Evolutionary conservation across 2,888 invertebrate genomes (phyloP).

Genomic region (Drosophila flavopinicola): DNA sequence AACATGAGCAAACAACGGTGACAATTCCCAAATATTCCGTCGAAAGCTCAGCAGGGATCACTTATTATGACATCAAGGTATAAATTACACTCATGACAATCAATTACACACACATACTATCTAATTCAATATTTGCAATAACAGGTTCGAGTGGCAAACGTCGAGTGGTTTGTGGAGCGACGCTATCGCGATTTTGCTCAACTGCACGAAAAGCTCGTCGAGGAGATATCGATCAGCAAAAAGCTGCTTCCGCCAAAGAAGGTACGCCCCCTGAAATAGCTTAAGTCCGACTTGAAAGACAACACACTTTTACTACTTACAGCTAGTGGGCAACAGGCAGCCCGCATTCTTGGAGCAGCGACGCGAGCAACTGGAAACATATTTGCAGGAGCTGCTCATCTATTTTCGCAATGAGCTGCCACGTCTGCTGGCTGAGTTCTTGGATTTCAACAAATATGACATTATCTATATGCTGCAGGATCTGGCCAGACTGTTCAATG

Average conservation of each 20-base stretch:
- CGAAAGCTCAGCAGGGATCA: slow-evolving; percentile 87
- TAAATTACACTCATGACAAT: slow-evolving; percentile 6
- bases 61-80: slow-evolving; percentile 89
- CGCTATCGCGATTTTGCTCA: slow-evolving; percentile 96
- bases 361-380: slow-evolving; percentile 91
- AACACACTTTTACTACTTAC: background rate
- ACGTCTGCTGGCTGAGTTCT: slow-evolving; percentile 91
- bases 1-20: slow-evolving; percentile 88
- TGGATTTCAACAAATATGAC: slow-evolving; percentile 95
- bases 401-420: slow-evolving; percentile 92
- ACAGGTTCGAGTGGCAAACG: slow-evolving; percentile 86
- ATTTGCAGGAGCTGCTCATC: slow-evolving; percentile 90
- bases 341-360: slow-evolving; percentile 94
- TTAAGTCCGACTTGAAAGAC: background rate
- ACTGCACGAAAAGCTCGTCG: slow-evolving; percentile 92
- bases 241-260: slow-evolving; percentile 97
- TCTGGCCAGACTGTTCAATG: slow-evolving; percentile 91
- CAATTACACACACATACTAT: background rate
- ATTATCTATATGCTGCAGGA: slow-evolving; percentile 92
- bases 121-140: background rate
- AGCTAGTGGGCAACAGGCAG: slow-evolving; percentile 90
- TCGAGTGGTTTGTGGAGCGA: slow-evolving; percentile 92
- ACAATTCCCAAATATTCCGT: slow-evolving; percentile 87
- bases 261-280: slow-evolving; percentile 72
- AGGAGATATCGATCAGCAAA: slow-evolving; percentile 91